Base-by-base conservation (phyloP, 2,888 invertebrate genomes). In the Philhelius pedissequus region DNA sequence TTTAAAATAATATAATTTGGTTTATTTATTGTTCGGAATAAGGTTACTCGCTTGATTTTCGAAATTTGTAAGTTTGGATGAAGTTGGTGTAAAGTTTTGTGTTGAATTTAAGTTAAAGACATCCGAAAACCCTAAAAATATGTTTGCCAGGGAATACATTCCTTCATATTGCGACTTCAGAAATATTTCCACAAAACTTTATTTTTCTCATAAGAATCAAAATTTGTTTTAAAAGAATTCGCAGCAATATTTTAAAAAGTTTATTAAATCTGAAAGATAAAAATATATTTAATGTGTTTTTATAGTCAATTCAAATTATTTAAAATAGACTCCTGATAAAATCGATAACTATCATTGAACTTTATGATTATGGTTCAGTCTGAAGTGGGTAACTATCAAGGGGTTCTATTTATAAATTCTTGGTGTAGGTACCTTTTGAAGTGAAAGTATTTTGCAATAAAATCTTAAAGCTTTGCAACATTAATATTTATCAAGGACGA, bases 301-400 rank as follows among this genome's bases (percentile, higher is more conserved):
- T 38, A 4, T 4, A 38, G n/a, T 6, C 38, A 38, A 38, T n/a
- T n/a, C n/a, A 38, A 38, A 13, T 35, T 5, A 2, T 5, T 32
- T 32, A 1, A 13, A 13, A 38, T n/a, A 5, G 4, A n/a, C 5
- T 38, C n/a, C 6, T 4, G 30, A 32, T 20, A 60, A 60, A 60
- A 60, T 60, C 60, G 40, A 60, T 60, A 27, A 27, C 60, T 60
- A 3, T 11, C 60, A 43, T 15, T 60, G 40, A 60, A 43, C 60
- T 60, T 15, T n/a, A 25, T 38, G 40, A 6, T 40, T 40, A 5
- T 27, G 38, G 0, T n/a, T 38, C 6, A 38, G 38, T 38, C n/a
- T 38, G n/a, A n/a, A n/a, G n/a, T n/a, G n/a, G n/a, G n/a, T n/a
- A n/a, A n/a, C n/a, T n/a, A n/a, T n/a, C n/a, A n/a, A n/a, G n/a